Base-by-base conservation (phyloP, 2,888 invertebrate species). In the Apomyelois bistriatella region DNA sequence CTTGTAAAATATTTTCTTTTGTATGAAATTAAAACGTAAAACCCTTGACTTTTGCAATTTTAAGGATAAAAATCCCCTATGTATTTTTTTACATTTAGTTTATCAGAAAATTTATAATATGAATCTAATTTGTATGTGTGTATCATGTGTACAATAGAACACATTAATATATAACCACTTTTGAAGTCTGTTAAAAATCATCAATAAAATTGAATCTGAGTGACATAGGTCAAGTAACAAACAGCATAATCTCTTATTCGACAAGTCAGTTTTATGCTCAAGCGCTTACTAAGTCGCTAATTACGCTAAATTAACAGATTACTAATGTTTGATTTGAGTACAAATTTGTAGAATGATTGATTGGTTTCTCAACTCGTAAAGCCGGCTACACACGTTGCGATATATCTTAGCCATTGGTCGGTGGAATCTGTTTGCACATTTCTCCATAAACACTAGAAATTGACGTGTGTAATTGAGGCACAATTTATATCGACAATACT, bases 211-310 rank as follows among this genome's bases (percentile, higher is more conserved):
- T 7, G 1, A 9, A 8, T 8, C 10, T 32, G 32, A 5, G 15
- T 32, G 9, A 36, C 17, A 16, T 28, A 41, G 41, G 13, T 53
- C 52, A 47, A 52, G n/a, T n/a, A n/a, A n/a, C n/a, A n/a, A 49
- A 58, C 66, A 62, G 68, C 69, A 66, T 70, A 66, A 65, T 68
- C 71, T 69, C 62, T 57, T 43, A 53, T 56, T 48, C 56, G 53
- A 46, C 46, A 35, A 55, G 52, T 60, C 59, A 56, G 61, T 65
- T 65, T 61, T 55, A 51, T 58, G 66, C 66, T 66, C 62, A 58
- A 68, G 61, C 60, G 60, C 64, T 61, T 60, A 63, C 55, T 58
- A 61, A 65, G 57, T 63, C 60, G 66, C 65, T 67, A 60, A 57
- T 54, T 63, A 56, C 58, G 60, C 69, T 70, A 55, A 62, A 62